Evolutionary conservation across 2,888 invertebrate genomes (phyloP).

Genomic region (Drepana falcataria): DNA sequence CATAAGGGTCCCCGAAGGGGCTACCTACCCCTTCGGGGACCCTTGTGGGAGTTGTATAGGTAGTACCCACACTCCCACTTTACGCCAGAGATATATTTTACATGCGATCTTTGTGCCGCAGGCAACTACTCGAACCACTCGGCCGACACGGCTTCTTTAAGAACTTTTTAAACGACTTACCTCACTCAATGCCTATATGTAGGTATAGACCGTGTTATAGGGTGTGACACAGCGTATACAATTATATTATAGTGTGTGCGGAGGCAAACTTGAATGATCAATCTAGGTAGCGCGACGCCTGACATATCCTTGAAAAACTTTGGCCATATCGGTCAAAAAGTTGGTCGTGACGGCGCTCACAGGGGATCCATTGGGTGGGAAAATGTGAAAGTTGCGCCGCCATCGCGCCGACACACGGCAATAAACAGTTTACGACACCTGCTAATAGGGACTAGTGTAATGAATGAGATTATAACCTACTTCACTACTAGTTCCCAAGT

Average conservation of each 20-base stretch:
- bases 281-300: background rate
- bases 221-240: background rate
- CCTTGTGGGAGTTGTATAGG: too few relatives aligned
- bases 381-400: slow-evolving; percentile 49
- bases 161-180: too few relatives aligned
- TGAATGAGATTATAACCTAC: slow-evolving; percentile 10
- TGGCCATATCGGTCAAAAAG: background rate
- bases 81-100: too few relatives aligned
- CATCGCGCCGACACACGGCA: slow-evolving; percentile 23
- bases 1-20: too few relatives aligned
- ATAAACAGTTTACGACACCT: slow-evolving; percentile 43
- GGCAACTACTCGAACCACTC: too few relatives aligned
- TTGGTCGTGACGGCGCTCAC: background rate
- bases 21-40: too few relatives aligned
- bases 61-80: too few relatives aligned
- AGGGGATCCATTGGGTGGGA: slow-evolving; percentile 13
- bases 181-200: too few relatives aligned
- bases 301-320: background rate
- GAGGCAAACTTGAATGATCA: background rate
- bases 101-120: too few relatives aligned
- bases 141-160: too few relatives aligned
- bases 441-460: slow-evolving; percentile 33
- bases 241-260: too few relatives aligned
- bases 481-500: slow-evolving; percentile 18
- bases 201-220: background rate